A percentile compares a stretch with the other conserved stretches of the same genome.
Conservation (phyloP, 2,113 vertebrate species). For the Alosa alosa region DNA sequence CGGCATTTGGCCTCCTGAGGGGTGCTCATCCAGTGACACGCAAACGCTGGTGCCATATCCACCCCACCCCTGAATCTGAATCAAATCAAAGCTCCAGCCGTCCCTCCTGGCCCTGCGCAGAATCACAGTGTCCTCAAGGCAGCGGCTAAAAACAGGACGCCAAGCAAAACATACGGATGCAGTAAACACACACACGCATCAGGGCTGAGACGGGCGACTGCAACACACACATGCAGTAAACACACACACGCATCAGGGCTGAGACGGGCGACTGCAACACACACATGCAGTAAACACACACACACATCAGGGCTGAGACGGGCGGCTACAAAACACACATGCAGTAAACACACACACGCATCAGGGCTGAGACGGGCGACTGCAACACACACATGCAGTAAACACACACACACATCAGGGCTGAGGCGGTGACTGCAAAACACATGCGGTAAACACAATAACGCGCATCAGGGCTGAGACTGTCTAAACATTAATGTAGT, state of each 20-base stretch:
- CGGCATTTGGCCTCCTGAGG: neutral
- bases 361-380: too few species aligned
- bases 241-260: too few species aligned
- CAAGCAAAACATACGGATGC: slow-evolving; percentile 36
- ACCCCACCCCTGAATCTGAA: neutral
- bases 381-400: too few species aligned
- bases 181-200: slow-evolving; percentile 31
- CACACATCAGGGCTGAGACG: too few species aligned
- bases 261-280: too few species aligned
- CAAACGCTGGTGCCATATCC: slow-evolving; percentile 17
- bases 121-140: slow-evolving; percentile 21
- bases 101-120: neutral
- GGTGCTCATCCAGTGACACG: slow-evolving; percentile 20
- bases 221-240: slow-evolving; percentile 9
- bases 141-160: slow-evolving; percentile 31
- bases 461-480: too few species aligned
- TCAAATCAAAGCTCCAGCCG: too few species aligned
- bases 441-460: too few species aligned
- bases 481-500: too few species aligned
- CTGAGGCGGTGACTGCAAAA: too few species aligned
- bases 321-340: neutral
- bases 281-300: slow-evolving; percentile 22
- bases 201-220: slow-evolving; percentile 39
- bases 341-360: slow-evolving; percentile 26
- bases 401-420: slow-evolving; percentile 34